phyloP scores from a whole-genome alignment of 2,797 vertebrate genomes.

The Paedocypris micromegethes region DNA sequence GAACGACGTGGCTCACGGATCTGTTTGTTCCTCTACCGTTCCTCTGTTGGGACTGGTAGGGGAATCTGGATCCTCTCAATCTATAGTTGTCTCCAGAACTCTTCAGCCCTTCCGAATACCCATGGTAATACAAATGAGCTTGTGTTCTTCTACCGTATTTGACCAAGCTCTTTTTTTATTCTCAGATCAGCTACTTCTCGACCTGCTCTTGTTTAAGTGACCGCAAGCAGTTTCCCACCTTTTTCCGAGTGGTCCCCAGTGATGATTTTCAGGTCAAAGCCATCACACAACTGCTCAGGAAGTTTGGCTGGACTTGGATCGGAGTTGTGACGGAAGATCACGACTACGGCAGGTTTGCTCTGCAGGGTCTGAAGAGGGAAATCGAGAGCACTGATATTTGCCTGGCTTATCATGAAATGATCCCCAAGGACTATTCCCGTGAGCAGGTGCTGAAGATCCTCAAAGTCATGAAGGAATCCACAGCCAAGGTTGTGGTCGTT shows the following conservation, averaged over 20 bases:
- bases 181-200: constrained; percentile 55
- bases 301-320: constrained; percentile 54
- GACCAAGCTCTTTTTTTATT: background rate
- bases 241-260: constrained; percentile 50
- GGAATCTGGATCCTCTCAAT: constrained; percentile 57
- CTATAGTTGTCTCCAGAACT: constrained; percentile 53
- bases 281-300: constrained; percentile 48
- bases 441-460: constrained; percentile 49
- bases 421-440: constrained; percentile 52
- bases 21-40: constrained; percentile 36
- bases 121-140: constrained; percentile 44
- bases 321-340: constrained; percentile 51
- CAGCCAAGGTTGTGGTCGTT: constrained; percentile 52
- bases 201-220: constrained; percentile 53
- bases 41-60: constrained; percentile 49
- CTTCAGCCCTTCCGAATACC: constrained; percentile 54
- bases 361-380: constrained; percentile 46
- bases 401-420: constrained; percentile 55
- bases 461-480: constrained; percentile 49
- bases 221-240: constrained; percentile 51
- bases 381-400: constrained; percentile 50
- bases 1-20: constrained; percentile 25
- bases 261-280: constrained; percentile 54
- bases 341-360: constrained; percentile 51
- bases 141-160: background rate